Percentiles rank a stretch among this genome's conserved stretches.
phyloP scores from a whole-genome alignment of 2,888 invertebrate species.

The Chymomyza procnemis region DNA sequence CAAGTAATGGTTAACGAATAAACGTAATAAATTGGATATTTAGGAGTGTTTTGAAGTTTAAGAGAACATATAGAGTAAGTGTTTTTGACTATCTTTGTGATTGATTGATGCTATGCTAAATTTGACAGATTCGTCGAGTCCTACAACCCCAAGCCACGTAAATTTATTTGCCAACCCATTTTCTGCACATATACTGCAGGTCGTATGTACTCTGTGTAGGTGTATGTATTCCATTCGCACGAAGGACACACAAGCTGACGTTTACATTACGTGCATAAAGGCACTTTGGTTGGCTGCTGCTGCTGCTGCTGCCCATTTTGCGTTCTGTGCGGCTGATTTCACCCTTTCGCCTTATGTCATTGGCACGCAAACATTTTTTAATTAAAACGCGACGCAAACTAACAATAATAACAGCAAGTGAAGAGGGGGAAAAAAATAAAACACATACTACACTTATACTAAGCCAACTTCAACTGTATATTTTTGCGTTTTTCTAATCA shows the following conservation, averaged over 20 bases:
- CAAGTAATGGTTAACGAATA: no score
- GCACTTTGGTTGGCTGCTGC: no score
- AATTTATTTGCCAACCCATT: no score
- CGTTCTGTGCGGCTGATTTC: conserved; percentile 27
- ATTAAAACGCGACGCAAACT: neutral
- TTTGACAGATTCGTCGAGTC: no score
- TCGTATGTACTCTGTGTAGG: neutral
- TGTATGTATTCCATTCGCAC: conserved; percentile 1
- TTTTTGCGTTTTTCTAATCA: conserved; percentile 23
- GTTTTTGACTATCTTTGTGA: no score
- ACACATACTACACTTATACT: no score
- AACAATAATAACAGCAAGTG: neutral
- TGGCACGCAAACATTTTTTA: conserved; percentile 27
- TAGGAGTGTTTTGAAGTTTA: no score
- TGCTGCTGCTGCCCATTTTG: conserved; percentile 54
- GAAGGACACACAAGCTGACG: conserved; percentile 1
- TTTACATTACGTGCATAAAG: conserved; percentile 45
- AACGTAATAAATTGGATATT: no score
- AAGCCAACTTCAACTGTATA: neutral
- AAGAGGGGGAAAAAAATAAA: neutral
- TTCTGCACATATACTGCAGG: no score
- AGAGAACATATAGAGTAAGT: no score
- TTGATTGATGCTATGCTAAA: no score
- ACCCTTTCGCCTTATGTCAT: conserved; percentile 39
- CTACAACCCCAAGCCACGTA: no score